These are phyloP conservation scores for Eurois occulta DNA, from an alignment of 2,888 invertebrate genomes.

Conservation along the genomic window DNA sequence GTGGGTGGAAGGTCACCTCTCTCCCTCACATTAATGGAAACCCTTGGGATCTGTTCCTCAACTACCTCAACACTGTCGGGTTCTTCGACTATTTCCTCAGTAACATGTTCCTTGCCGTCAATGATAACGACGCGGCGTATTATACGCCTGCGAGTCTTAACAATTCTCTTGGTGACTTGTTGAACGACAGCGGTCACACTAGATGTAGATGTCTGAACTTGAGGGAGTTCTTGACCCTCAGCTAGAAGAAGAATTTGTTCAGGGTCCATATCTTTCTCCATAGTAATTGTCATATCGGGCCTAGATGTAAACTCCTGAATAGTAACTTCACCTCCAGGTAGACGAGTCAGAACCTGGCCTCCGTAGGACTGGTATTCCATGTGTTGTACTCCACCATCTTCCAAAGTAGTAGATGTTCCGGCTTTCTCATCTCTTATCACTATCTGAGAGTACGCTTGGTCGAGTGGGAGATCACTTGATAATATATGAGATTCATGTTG, in stretches of 20 bases:
- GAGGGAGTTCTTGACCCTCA: slow-evolving; percentile 82
- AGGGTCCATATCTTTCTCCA: slow-evolving; percentile 90
- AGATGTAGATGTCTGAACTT: slow-evolving; percentile 92
- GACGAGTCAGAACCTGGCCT: slow-evolving; percentile 91
- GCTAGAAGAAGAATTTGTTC: slow-evolving; percentile 85
- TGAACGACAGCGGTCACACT: slow-evolving; percentile 95
- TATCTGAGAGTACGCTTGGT: slow-evolving; percentile 92
- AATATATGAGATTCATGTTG: slow-evolving; percentile 90
- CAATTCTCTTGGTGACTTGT: slow-evolving; percentile 94
- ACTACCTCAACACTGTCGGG: slow-evolving; percentile 94
- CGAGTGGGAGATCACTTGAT: slow-evolving; percentile 90
- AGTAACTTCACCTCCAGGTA: slow-evolving; percentile 91
- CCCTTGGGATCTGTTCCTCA: slow-evolving; percentile 93
- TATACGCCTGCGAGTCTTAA: slow-evolving; percentile 93
- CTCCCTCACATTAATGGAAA: slow-evolving; percentile 92
- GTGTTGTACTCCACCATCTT: slow-evolving; percentile 92
- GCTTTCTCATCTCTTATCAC: slow-evolving; percentile 92
- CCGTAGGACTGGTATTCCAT: slow-evolving; percentile 92
- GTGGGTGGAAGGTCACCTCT: slow-evolving; percentile 87
- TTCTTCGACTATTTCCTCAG: slow-evolving; percentile 96
- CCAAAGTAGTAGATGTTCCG: slow-evolving; percentile 89
- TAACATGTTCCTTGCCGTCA: slow-evolving; percentile 95
- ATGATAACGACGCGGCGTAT: slow-evolving; percentile 94
- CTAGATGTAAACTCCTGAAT: slow-evolving; percentile 92
- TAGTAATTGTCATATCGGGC: slow-evolving; percentile 90